Conservation (phyloP, 2,888 invertebrate genomes). For the Tubulanus polymorphus region DNA sequence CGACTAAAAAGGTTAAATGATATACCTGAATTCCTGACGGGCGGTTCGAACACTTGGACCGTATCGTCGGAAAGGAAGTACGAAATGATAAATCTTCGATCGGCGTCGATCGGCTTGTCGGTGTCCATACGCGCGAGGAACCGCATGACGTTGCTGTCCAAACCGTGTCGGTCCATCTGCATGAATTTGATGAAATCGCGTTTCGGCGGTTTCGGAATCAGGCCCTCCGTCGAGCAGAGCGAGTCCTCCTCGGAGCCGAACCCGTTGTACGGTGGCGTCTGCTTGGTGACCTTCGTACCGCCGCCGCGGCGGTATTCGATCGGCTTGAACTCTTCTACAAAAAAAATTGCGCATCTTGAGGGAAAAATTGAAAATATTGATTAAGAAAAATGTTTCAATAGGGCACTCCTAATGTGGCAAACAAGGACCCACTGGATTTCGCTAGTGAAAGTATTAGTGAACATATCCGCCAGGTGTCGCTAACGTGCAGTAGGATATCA, state of each 20-base stretch:
- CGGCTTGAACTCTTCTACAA: slow-evolving; percentile 61
- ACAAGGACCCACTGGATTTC: too few relatives aligned
- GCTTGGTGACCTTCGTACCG: slow-evolving; percentile 8
- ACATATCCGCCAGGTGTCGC: too few relatives aligned
- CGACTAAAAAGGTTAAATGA: too few relatives aligned
- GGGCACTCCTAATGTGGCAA: too few relatives aligned
- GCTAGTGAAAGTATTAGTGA: too few relatives aligned
- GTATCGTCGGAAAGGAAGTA: slow-evolving; percentile 54
- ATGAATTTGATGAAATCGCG: slow-evolving; percentile 77
- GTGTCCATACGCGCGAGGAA: slow-evolving; percentile 76
- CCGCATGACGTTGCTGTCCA: slow-evolving; percentile 72
- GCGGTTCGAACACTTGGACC: slow-evolving; percentile 50
- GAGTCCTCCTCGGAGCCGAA: slow-evolving; percentile 87
- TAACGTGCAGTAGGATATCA: too few relatives aligned
- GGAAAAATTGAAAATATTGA: too few relatives aligned
- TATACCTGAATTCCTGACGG: slow-evolving; percentile 53
- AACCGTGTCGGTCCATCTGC: slow-evolving; percentile 68
- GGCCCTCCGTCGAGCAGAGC: slow-evolving; percentile 76
- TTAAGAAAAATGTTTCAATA: too few relatives aligned
- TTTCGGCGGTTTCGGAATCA: slow-evolving; percentile 74
- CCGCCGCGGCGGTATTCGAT: slow-evolving; percentile 47
- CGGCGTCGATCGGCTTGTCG: slow-evolving; percentile 57
- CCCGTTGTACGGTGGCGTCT: slow-evolving; percentile 83
- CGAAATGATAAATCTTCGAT: slow-evolving; percentile 51
- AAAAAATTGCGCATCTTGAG: not conserved